Conservation (phyloP, 2,113 vertebrate genomes). For the Lathamus discolor region DNA sequence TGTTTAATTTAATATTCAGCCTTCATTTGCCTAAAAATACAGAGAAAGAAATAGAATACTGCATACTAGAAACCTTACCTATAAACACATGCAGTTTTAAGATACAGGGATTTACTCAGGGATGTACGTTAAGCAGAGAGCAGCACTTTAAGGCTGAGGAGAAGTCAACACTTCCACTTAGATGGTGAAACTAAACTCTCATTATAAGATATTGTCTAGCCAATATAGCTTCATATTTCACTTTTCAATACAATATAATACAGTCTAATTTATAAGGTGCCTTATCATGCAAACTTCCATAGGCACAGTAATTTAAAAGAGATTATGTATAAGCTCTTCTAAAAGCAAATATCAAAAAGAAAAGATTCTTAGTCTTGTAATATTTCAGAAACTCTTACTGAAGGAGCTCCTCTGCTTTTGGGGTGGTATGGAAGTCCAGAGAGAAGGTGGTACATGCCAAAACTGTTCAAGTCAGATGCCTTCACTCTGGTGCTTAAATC, state of each 20-base stretch:
- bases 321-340: slow-evolving; percentile 45
- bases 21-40: background rate
- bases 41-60: background rate
- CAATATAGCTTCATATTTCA: slow-evolving; percentile 2
- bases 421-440: background rate
- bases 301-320: slow-evolving; percentile 63
- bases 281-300: slow-evolving; percentile 53
- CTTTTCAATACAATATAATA: slow-evolving; percentile 24
- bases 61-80: background rate
- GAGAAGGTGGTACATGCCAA: background rate
- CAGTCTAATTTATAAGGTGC: slow-evolving; percentile 44
- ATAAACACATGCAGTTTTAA: background rate
- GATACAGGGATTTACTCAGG: background rate
- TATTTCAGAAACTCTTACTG: background rate
- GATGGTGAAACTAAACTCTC: slow-evolving; percentile 29
- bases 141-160: background rate
- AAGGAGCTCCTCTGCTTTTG: background rate
- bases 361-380: background rate
- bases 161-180: background rate
- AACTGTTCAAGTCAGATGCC: background rate
- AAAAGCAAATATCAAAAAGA: slow-evolving; percentile 48
- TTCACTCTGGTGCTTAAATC: background rate
- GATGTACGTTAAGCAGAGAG: background rate
- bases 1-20: background rate
- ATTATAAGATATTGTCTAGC: background rate